phyloP scores from a whole-genome alignment of 2,888 invertebrate species.

The Cartodere bifasciata region DNA sequence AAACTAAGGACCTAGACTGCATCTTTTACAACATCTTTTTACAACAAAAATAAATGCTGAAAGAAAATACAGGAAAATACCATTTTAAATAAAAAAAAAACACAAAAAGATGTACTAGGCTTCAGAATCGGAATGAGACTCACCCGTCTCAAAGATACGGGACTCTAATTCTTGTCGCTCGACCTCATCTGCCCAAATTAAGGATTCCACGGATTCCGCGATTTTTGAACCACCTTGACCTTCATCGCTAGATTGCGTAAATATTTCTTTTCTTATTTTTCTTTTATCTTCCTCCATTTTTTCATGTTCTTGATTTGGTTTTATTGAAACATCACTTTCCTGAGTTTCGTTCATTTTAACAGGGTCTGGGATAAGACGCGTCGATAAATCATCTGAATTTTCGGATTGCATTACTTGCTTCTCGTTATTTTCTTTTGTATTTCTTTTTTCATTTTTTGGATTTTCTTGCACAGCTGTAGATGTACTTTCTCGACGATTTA shows the following conservation, averaged over 20 bases:
- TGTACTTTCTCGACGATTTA: too few relatives aligned
- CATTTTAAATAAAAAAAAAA: not conserved
- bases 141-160: too few relatives aligned
- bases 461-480: too few relatives aligned
- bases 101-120: not conserved
- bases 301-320: slow-evolving; percentile 1
- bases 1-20: not conserved
- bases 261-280: not conserved
- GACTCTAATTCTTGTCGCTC: not conserved
- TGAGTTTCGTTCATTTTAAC: too few relatives aligned
- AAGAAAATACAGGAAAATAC: not conserved
- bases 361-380: too few relatives aligned
- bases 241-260: too few relatives aligned
- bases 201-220: too few relatives aligned
- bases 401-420: not conserved
- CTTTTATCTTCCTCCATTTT: slow-evolving; percentile 1
- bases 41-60: too few relatives aligned
- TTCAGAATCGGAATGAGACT: not conserved
- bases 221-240: too few relatives aligned
- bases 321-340: too few relatives aligned
- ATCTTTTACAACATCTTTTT: not conserved
- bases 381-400: too few relatives aligned
- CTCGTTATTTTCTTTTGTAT: not conserved
- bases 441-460: not conserved
- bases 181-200: too few relatives aligned